phyloP scores from a whole-genome alignment of 2,797 vertebrate genomes.

The Tarsius wallacei region DNA sequence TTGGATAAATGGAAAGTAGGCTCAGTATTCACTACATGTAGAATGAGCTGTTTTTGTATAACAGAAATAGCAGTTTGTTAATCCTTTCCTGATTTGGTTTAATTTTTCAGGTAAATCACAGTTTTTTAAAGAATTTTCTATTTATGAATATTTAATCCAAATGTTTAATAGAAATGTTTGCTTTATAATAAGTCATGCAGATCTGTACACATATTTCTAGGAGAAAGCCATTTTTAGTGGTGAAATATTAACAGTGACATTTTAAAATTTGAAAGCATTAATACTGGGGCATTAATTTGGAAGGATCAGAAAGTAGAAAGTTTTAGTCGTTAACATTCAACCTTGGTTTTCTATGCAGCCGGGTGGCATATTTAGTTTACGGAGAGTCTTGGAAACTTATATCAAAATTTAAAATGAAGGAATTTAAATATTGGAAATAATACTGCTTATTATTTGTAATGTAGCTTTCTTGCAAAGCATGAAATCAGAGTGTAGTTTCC shows the following conservation, averaged over 20 bases:
- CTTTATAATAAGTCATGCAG: slow-evolving; percentile 66
- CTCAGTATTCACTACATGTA: slow-evolving; percentile 81
- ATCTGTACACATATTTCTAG: slow-evolving; percentile 24
- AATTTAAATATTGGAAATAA: slow-evolving; percentile 34
- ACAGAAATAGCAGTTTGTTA: slow-evolving; percentile 81
- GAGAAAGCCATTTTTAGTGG: slow-evolving; percentile 50
- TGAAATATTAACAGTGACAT: background rate
- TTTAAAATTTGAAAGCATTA: slow-evolving; percentile 18
- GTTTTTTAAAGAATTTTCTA: slow-evolving; percentile 61
- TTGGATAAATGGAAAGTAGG: slow-evolving; percentile 92
- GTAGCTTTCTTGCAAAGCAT: background rate
- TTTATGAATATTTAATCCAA: slow-evolving; percentile 64
- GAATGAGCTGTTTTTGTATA: slow-evolving; percentile 73
- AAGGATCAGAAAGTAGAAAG: slow-evolving; percentile 10
- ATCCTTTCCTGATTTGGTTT: slow-evolving; percentile 79
- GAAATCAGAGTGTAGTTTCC: background rate
- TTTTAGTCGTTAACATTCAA: slow-evolving; percentile 24
- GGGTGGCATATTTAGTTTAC: background rate
- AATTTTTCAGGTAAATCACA: slow-evolving; percentile 74
- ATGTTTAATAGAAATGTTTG: slow-evolving; percentile 59
- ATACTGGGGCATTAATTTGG: background rate
- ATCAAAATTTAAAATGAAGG: slow-evolving; percentile 26
- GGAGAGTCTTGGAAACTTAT: background rate
- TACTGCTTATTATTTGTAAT: slow-evolving; percentile 33
- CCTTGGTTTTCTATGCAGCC: background rate